These are phyloP conservation scores for Pomacea canaliculata DNA, from an alignment of 2,888 invertebrate species.

Conservation along the genomic window DNA sequence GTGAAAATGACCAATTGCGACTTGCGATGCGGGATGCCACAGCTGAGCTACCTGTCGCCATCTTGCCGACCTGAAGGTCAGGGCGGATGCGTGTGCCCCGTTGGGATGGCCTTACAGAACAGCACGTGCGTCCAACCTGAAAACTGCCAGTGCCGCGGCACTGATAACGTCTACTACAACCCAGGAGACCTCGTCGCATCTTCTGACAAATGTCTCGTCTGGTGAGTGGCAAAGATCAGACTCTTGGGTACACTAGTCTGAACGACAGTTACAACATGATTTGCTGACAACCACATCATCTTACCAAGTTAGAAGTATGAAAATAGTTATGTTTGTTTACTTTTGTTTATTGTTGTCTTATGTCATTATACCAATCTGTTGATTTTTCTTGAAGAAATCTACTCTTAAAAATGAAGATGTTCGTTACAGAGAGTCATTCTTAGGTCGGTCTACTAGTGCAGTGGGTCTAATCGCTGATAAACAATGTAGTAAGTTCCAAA, in stretches of 20 bases:
- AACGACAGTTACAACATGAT: neutral
- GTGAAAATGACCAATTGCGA: slow-evolving; percentile 26
- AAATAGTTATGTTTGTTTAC: too few relatives aligned
- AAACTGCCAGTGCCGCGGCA: slow-evolving; percentile 27
- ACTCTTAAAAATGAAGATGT: too few relatives aligned
- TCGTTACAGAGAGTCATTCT: too few relatives aligned
- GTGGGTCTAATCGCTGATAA: too few relatives aligned
- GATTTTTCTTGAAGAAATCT: too few relatives aligned
- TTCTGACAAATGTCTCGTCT: slow-evolving; percentile 22
- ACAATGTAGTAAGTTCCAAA: too few relatives aligned
- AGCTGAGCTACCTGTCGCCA: slow-evolving; percentile 16
- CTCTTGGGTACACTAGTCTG: too few relatives aligned
- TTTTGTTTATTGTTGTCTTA: too few relatives aligned
- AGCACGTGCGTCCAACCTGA: slow-evolving; percentile 24
- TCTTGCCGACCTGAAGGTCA: slow-evolving; percentile 22
- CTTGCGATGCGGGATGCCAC: slow-evolving; percentile 29
- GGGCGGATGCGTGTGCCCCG: slow-evolving; percentile 26
- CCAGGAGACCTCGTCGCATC: slow-evolving; percentile 23
- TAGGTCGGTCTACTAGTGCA: too few relatives aligned
- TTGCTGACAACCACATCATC: too few relatives aligned
- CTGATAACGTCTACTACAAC: slow-evolving; percentile 25
- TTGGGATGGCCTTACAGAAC: slow-evolving; percentile 22
- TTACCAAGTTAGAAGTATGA: too few relatives aligned
- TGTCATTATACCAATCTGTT: too few relatives aligned
- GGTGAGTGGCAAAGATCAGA: slow-evolving; percentile 10